phyloP scores from a whole-genome alignment of 2,888 invertebrate species.

The Brenthis daphne region DNA sequence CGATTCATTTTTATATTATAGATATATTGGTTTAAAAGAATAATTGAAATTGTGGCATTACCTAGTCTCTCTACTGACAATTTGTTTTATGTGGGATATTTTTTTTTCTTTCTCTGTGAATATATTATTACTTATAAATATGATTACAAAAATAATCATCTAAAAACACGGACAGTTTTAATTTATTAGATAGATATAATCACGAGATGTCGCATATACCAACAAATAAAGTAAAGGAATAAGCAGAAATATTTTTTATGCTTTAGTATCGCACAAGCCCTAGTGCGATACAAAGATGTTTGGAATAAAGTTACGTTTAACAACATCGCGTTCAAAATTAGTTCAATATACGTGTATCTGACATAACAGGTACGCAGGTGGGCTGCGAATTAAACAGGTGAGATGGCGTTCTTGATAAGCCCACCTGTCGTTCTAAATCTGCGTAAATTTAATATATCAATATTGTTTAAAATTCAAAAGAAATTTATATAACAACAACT shows the following conservation, averaged over 20 bases:
- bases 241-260: background rate
- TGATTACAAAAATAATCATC: no score
- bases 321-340: conserved; percentile 68
- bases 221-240: no score
- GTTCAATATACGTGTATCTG: conserved; percentile 55
- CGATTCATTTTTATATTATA: no score
- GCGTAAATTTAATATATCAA: background rate
- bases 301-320: conserved; percentile 75
- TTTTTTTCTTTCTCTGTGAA: no score
- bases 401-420: conserved; percentile 1
- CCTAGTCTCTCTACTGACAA: no score
- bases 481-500: background rate
- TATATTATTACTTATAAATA: no score
- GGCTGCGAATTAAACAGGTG: conserved; percentile 29
- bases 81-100: no score
- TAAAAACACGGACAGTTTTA: no score
- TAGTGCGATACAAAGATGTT: conserved; percentile 57
- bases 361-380: conserved; percentile 38
- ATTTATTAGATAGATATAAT: no score
- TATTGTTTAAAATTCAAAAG: background rate
- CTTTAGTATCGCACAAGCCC: conserved; percentile 28
- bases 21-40: no score
- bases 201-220: no score
- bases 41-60: no score
- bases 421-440: background rate